A percentile compares a stretch with the other conserved stretches of the same genome.
Evolutionary conservation across 2,797 vertebrate genomes (phyloP).

Genomic region (Hemibagrus guttatus): DNA sequence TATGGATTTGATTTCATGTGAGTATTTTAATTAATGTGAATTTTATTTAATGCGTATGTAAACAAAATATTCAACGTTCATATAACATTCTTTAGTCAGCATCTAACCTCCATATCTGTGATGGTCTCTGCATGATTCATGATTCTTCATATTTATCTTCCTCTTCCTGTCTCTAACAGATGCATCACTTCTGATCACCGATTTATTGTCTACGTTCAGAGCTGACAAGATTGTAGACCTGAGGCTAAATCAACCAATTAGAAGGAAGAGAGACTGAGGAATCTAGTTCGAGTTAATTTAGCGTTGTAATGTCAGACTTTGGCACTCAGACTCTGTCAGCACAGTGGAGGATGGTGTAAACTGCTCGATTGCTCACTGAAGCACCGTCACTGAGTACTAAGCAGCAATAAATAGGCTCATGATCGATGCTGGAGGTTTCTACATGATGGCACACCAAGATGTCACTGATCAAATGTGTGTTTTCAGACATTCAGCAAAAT

Average conservation of each 20-base stretch:
- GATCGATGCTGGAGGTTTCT: neutral
- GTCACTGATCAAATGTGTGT: neutral
- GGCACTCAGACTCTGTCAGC: neutral
- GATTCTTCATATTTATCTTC: neutral
- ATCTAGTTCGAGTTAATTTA: no score
- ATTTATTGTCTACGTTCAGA: neutral
- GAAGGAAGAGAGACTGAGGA: neutral
- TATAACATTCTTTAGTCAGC: neutral
- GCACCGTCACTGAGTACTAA: neutral
- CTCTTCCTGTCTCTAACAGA: slow-evolving; percentile 7
- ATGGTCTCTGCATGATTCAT: neutral
- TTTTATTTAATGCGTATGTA: neutral
- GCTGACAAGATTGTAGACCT: neutral
- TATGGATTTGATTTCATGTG: no score
- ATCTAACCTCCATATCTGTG: no score
- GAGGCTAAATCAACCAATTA: neutral
- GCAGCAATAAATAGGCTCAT: neutral
- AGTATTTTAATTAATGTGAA: no score
- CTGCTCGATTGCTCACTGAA: neutral
- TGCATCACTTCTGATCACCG: neutral
- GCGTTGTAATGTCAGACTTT: neutral
- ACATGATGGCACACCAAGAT: neutral
- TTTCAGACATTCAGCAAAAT: neutral
- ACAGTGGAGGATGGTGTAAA: neutral
- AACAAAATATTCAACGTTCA: neutral